Evolutionary conservation across 2,888 invertebrate species (phyloP).

Genomic region (Brachypalpus laphriformis): DNA sequence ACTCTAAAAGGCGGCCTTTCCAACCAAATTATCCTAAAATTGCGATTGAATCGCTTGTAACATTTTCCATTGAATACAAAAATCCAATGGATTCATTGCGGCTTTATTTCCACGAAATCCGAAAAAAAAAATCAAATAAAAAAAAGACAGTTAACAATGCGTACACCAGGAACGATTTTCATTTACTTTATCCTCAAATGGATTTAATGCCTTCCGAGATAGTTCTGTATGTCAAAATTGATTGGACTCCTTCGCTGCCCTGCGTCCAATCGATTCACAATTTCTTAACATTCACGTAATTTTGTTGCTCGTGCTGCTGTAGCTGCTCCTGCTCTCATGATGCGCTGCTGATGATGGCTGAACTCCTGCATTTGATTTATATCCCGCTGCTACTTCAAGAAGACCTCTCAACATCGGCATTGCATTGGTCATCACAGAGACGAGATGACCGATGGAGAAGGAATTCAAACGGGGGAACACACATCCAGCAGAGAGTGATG

Average conservation of each 20-base stretch:
- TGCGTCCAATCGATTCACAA: conserved; percentile 71
- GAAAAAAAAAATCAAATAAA: conserved; percentile 6
- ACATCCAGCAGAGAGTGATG: conserved; percentile 46
- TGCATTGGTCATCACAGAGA: conserved; percentile 68
- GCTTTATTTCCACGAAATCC: conserved; percentile 21
- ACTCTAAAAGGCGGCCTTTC: too few species aligned
- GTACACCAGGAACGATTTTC: conserved; percentile 70
- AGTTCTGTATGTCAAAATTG: conserved; percentile 74
- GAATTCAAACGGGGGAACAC: conserved; percentile 39
- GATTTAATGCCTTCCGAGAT: conserved; percentile 72
- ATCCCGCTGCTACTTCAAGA: conserved; percentile 71
- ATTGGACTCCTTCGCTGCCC: conserved; percentile 70
- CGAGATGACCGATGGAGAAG: conserved; percentile 65
- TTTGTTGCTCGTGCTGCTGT: conserved; percentile 56
- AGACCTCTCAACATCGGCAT: conserved; percentile 45
- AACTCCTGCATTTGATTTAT: conserved; percentile 73
- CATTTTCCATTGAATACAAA: conserved; percentile 4
- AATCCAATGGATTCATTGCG: conserved; percentile 5
- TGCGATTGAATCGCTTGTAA: not conserved
- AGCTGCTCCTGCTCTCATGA: conserved; percentile 14
- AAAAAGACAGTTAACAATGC: conserved; percentile 67
- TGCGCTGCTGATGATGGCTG: conserved; percentile 54
- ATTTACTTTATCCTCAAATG: conserved; percentile 72
- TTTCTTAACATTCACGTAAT: conserved; percentile 71
- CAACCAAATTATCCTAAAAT: conserved; percentile 28